These are phyloP conservation scores for Simalia tracyae DNA, from an alignment of 2,797 vertebrate genomes.

Conservation along the genomic window DNA sequence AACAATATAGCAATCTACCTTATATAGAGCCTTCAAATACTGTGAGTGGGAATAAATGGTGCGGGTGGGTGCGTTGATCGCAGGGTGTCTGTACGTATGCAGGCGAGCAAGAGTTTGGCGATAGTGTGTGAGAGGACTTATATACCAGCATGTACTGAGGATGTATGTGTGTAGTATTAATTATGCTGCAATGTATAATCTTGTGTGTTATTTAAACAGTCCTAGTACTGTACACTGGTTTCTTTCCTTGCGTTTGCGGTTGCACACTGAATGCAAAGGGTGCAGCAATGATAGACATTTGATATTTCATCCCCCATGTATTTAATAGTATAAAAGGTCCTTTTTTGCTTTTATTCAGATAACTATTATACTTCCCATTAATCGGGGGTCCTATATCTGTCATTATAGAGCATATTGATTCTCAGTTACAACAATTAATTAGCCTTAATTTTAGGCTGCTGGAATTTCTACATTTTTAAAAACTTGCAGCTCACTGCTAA, in stretches of 20 bases:
- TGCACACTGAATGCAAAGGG: slow-evolving; percentile 78
- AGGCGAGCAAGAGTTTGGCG: slow-evolving; percentile 26
- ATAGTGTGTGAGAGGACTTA: slow-evolving; percentile 67
- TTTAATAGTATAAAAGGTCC: slow-evolving; percentile 67
- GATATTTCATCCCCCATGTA: slow-evolving; percentile 62
- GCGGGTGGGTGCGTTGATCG: slow-evolving; percentile 60
- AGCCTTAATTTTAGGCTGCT: slow-evolving; percentile 54
- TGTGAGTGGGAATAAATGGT: slow-evolving; percentile 78
- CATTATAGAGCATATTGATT: slow-evolving; percentile 65
- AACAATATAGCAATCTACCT: slow-evolving; percentile 84
- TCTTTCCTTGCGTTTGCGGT: slow-evolving; percentile 77
- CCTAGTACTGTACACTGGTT: slow-evolving; percentile 89
- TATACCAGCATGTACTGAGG: slow-evolving; percentile 84
- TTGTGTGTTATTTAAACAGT: slow-evolving; percentile 90
- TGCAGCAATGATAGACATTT: slow-evolving; percentile 75
- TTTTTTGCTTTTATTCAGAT: slow-evolving; percentile 67
- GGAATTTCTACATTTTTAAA: slow-evolving; percentile 58
- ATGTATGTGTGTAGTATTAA: slow-evolving; percentile 78
- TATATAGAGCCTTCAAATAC: slow-evolving; percentile 86
- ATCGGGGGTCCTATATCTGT: slow-evolving; percentile 59
- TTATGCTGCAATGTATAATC: slow-evolving; percentile 82
- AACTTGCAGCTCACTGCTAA: slow-evolving; percentile 61
- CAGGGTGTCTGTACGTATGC: slow-evolving; percentile 48
- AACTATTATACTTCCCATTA: slow-evolving; percentile 65
- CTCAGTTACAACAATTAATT: slow-evolving; percentile 49